Base-by-base conservation (phyloP, 1,140 invertebrate genomes). In the Zaprionus kolodkinae region DNA sequence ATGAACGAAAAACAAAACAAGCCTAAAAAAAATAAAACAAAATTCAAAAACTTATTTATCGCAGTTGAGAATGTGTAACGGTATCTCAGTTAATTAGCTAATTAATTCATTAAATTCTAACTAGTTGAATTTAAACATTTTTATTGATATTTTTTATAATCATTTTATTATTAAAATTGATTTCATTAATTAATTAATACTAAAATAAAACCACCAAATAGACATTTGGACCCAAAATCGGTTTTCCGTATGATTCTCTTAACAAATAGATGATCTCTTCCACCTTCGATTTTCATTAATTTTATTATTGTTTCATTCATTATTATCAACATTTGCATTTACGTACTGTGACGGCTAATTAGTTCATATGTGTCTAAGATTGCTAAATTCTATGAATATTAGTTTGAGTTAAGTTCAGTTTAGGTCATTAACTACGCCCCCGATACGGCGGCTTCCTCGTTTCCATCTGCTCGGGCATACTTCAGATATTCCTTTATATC, bases 401-500 rank as follows among this genome's bases (percentile, higher is more conserved):
- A 55, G 21, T 72, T 67, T 55, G 66, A 67, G 56, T 72, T 66
- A 57, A 63, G 56, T 54, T 78, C 48, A 72, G 60, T 72, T 76
- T 25, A 67, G 60, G 38, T 62, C 33, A 54, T 30, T 45, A 6
- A 40, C 65, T 76, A 76, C 54, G 54, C 68, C 72, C 65, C 79
- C 65, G 68, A 72, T 74, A 65, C 69, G 45, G 70, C 76, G 21
- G 57, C 48, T 27, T 43, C 65, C 62, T 56, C 92, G 33, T 91
- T 79, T 66, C 93, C 93, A 65, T 95, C 93, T 57, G 93, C 91
- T 81, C 93, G 93, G 27, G 95, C 95, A 79, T 96, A 94, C 54
- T 95, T 94, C 65, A 96, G 93, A 85, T 96, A 97, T 68, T 95
- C 95, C 48, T 95, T 94, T 60, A 96, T 93, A 61, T 95, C 95